Evolutionary conservation across 2,888 invertebrate species (phyloP).

Genomic region (Phortica okadai): DNA sequence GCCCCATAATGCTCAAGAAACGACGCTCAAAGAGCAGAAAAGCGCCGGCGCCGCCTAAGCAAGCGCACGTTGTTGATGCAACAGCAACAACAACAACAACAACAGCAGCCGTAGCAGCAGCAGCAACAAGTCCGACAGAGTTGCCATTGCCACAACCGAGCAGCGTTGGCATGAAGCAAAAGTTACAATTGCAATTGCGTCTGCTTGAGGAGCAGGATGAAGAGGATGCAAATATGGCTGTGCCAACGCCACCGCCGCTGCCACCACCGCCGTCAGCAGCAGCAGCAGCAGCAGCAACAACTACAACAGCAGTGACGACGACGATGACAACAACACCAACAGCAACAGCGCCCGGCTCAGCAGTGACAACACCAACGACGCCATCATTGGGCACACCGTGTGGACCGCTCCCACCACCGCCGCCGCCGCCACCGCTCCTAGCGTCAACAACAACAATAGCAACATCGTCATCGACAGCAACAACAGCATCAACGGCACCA

Average conservation of each 20-base stretch:
- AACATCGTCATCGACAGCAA: conserved; percentile 30
- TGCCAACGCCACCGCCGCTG: conserved; percentile 7
- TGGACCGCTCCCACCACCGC: conserved; percentile 48
- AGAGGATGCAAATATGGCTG: conserved; percentile 23
- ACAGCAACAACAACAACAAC: not conserved
- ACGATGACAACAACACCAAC: conserved; percentile 48
- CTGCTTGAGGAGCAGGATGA: conserved; percentile 6
- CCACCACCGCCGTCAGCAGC: conserved; percentile 55
- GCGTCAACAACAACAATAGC: conserved; percentile 43
- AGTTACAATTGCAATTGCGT: conserved; percentile 1
- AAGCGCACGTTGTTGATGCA: conserved; percentile 59
- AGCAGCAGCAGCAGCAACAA: conserved; percentile 60
- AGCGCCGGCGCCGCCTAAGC: conserved; percentile 78
- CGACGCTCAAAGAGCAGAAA: conserved; percentile 81
- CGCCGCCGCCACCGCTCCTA: conserved; percentile 30
- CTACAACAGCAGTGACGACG: conserved; percentile 38
- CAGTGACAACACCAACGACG: conserved; percentile 42
- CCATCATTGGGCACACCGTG: conserved; percentile 39
- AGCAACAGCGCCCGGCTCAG: conserved; percentile 45
- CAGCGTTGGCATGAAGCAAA: not conserved
- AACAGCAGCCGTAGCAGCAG: not conserved
- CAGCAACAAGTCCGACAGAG: not conserved
- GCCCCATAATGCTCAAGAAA: conserved; percentile 78
- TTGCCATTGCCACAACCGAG: not conserved
- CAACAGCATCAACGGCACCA: conserved; percentile 33